Percentiles rank a stretch among this genome's conserved stretches.
Evolutionary conservation across 1,140 invertebrate species (phyloP).

Genomic region (Pectinophora gossypiella): DNA sequence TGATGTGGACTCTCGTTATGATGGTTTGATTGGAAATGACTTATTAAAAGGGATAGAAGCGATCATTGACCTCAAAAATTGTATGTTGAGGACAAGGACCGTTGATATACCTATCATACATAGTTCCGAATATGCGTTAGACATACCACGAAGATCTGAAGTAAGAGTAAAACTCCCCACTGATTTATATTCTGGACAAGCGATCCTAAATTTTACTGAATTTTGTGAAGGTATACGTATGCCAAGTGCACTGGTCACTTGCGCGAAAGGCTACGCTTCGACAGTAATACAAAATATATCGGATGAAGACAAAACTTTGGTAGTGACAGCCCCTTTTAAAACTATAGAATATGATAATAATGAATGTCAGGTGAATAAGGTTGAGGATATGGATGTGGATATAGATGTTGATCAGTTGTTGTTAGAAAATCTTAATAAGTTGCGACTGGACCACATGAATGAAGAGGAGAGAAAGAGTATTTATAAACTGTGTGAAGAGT

Average conservation of each 20-base stretch:
- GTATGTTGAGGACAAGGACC: not conserved
- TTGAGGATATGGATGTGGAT: not conserved
- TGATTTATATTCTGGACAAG: not conserved
- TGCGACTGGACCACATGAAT: not conserved
- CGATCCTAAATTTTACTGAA: not conserved
- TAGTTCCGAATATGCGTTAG: not conserved
- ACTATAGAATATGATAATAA: not conserved
- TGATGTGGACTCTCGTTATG: not conserved
- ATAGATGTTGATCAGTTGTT: not conserved
- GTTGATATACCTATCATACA: not conserved
- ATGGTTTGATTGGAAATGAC: not conserved
- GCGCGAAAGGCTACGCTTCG: not conserved
- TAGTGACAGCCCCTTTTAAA: not conserved
- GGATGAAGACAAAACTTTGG: not conserved
- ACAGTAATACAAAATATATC: not conserved
- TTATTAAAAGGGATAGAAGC: not conserved
- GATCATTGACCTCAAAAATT: not conserved
- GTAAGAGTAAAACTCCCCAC: not conserved
- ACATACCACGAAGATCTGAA: not conserved
- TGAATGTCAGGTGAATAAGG: too few species aligned
- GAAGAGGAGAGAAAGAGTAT: not conserved
- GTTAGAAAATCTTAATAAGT: not conserved
- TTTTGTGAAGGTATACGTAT: not conserved
- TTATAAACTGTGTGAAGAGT: not conserved
- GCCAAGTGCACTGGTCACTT: not conserved